A percentile compares a stretch with the other conserved stretches of the same genome.
These are phyloP conservation scores for Sebastes baramenuke DNA, from an alignment of 2,797 vertebrate genomes.

Conservation along the genomic window DNA sequence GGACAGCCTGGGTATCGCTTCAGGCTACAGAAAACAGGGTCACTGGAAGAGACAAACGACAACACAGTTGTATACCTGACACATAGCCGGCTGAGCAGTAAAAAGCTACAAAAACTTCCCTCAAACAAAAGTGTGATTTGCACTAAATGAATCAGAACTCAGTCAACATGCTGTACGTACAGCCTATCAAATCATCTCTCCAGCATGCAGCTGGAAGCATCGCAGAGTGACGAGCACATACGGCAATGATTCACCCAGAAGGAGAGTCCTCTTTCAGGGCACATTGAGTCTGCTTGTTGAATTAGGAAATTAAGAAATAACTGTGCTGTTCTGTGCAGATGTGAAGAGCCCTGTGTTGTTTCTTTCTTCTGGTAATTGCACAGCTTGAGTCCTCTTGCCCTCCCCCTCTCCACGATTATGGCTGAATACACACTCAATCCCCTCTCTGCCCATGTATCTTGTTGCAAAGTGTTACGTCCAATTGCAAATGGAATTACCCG, in stretches of 20 bases:
- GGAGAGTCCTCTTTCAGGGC: conserved; percentile 53
- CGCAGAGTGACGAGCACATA: conserved; percentile 56
- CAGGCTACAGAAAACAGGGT: conserved; percentile 61
- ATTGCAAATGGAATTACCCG: conserved; percentile 72
- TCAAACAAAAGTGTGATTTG: conserved; percentile 37
- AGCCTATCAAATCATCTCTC: conserved; percentile 29
- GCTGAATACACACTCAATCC: conserved; percentile 67
- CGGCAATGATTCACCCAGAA: conserved; percentile 55
- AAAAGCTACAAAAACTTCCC: not conserved
- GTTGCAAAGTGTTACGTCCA: conserved; percentile 66
- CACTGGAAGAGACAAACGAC: conserved; percentile 39
- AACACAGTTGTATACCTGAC: conserved; percentile 43
- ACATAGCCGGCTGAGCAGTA: conserved; percentile 15
- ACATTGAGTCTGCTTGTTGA: conserved; percentile 44
- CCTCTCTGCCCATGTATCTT: conserved; percentile 56
- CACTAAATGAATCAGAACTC: conserved; percentile 42
- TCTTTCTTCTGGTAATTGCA: conserved; percentile 71
- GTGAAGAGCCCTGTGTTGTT: conserved; percentile 60
- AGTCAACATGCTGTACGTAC: conserved; percentile 17
- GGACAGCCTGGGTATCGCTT: conserved; percentile 51
- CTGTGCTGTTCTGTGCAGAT: conserved; percentile 65
- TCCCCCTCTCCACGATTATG: conserved; percentile 53
- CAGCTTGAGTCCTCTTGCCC: conserved; percentile 69
- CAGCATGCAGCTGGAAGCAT: conserved; percentile 37
- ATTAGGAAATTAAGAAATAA: conserved; percentile 67